phyloP scores from a whole-genome alignment of 2,113 vertebrate species.

The human region GRCh38 chr12:130605501-130606000 shows the following conservation, averaged over 20 bases:
- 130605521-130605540: neutral
- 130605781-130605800: too few species aligned
- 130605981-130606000: too few species aligned
- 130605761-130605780: neutral
- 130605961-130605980: too few species aligned
- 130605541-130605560: neutral
- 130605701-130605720: neutral
- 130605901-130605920: too few species aligned
- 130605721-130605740: neutral
- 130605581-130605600: too few species aligned
- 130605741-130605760: neutral
- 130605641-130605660: neutral
- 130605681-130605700: fast-evolving
- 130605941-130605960: too few species aligned
- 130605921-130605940: too few species aligned
- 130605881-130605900: too few species aligned
- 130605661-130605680: neutral
- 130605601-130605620: neutral
- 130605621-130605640: neutral
- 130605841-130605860: too few species aligned
- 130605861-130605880: too few species aligned
- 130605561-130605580: neutral
- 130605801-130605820: too few species aligned
- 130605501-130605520: fast-evolving
- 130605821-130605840: too few species aligned